Evolutionary conservation across 2,113 vertebrate species (phyloP).

Genomic region (Typhlomys cinereus): DNA sequence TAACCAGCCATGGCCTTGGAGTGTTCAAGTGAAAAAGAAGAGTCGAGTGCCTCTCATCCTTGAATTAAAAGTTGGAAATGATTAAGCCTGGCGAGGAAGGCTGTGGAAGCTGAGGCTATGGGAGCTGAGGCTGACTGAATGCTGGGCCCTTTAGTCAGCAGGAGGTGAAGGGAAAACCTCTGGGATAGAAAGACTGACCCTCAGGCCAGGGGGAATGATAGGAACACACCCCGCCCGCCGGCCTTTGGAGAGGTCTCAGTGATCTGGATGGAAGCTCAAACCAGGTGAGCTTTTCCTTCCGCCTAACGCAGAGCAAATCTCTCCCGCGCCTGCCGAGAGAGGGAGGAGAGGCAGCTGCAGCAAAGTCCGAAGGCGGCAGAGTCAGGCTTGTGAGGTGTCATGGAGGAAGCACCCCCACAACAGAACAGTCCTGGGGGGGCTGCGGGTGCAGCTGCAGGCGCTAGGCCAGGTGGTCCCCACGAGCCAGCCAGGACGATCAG

Average conservation of each 20-base stretch:
- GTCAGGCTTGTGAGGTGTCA: neutral
- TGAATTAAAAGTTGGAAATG: slow-evolving; percentile 20
- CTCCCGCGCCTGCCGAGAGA: no score
- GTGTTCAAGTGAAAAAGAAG: neutral
- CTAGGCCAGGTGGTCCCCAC: neutral
- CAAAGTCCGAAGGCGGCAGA: neutral
- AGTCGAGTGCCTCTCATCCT: neutral
- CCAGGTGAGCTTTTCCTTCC: neutral
- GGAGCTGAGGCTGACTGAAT: neutral
- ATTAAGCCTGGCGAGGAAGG: neutral
- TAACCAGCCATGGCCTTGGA: neutral
- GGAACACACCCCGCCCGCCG: neutral
- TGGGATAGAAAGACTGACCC: neutral
- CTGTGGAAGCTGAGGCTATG: neutral
- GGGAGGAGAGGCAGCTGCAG: neutral
- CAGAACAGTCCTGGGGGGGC: no score
- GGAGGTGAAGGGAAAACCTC: neutral
- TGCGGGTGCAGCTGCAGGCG: no score
- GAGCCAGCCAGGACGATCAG: neutral
- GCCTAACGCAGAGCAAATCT: neutral
- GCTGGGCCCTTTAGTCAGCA: neutral
- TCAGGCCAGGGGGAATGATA: accelerated
- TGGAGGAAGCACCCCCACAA: no score
- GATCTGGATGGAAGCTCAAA: neutral
- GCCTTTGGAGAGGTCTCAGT: neutral